Evolutionary conservation across 2,888 invertebrate species (phyloP).

Genomic region (Thecocarcelia acutangulata): DNA sequence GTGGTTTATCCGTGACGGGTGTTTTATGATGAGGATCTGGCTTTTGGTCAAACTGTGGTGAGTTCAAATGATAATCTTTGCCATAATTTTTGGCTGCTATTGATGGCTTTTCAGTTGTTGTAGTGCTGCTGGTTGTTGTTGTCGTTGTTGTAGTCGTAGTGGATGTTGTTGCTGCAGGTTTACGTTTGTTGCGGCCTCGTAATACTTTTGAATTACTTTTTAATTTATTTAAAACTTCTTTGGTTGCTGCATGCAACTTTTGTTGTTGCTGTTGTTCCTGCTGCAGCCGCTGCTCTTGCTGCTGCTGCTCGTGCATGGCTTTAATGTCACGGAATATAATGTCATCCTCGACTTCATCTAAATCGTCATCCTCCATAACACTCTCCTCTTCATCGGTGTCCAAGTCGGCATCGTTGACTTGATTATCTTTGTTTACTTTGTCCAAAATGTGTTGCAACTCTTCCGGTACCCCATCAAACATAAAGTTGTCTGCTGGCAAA

Average conservation of each 20-base stretch:
- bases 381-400: slow-evolving; percentile 36
- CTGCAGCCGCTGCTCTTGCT: slow-evolving; percentile 44
- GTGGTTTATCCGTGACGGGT: slow-evolving; percentile 64
- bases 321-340: slow-evolving; percentile 76
- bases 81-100: slow-evolving; percentile 53
- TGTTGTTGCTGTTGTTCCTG: slow-evolving; percentile 29
- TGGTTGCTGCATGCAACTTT: slow-evolving; percentile 5
- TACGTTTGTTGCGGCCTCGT: slow-evolving; percentile 67
- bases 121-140: slow-evolving; percentile 58
- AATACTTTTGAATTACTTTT: slow-evolving; percentile 58
- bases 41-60: slow-evolving; percentile 69
- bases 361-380: slow-evolving; percentile 74
- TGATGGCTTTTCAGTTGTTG: slow-evolving; percentile 54
- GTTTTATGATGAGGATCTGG: slow-evolving; percentile 75
- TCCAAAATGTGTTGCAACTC: slow-evolving; percentile 61
- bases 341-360: slow-evolving; percentile 70
- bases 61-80: slow-evolving; percentile 22
- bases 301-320: slow-evolving; percentile 66
- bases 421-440: slow-evolving; percentile 55
- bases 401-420: slow-evolving; percentile 24
- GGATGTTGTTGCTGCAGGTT: slow-evolving; percentile 43
- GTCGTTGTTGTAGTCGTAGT: slow-evolving; percentile 46
- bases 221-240: slow-evolving; percentile 39
- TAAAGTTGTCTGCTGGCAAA: slow-evolving; percentile 35
- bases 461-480: slow-evolving; percentile 50